Conservation (phyloP, 2,888 invertebrate species). For the Parochlus steinenii region DNA sequence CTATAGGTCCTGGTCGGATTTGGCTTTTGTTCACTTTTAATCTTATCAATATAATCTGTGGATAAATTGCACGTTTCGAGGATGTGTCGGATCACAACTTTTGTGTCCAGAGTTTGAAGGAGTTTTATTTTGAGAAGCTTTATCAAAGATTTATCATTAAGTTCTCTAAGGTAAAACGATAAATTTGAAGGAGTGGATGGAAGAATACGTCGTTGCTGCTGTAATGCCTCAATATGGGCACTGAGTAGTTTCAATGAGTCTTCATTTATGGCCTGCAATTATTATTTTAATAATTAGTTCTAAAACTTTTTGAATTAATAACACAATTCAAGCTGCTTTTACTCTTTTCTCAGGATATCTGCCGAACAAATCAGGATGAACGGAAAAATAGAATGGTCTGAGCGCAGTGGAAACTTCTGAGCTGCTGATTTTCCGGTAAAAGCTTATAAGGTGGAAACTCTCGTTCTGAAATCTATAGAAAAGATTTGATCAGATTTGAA, state of each 20-base stretch:
- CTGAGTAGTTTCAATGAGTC: constrained; percentile 77
- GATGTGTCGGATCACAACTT: constrained; percentile 52
- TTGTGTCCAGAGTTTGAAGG: constrained; percentile 47
- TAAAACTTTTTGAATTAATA: not conserved
- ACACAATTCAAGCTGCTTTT: constrained; percentile 19
- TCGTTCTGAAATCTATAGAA: no score
- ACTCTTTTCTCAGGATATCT: constrained; percentile 80
- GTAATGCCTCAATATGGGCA: constrained; percentile 64
- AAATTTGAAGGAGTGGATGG: constrained; percentile 43
- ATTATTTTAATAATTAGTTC: constrained; percentile 13
- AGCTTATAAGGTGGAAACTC: no score
- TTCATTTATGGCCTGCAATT: constrained; percentile 66
- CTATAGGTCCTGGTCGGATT: constrained; percentile 13
- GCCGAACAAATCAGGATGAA: constrained; percentile 91
- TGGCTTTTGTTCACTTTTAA: constrained; percentile 26
- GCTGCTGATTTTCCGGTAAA: constrained; percentile 43
- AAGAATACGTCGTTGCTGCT: constrained; percentile 39
- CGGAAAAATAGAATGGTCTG: constrained; percentile 85
- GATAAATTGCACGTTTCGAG: constrained; percentile 68
- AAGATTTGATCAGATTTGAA: no score
- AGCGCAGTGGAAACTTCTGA: constrained; percentile 80
- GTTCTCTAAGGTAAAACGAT: constrained; percentile 62
- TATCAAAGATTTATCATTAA: constrained; percentile 29
- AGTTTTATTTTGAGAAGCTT: constrained; percentile 58
- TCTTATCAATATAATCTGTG: constrained; percentile 71